Conservation (phyloP, 1,140 invertebrate species). For the Papilio dardanus region DNA sequence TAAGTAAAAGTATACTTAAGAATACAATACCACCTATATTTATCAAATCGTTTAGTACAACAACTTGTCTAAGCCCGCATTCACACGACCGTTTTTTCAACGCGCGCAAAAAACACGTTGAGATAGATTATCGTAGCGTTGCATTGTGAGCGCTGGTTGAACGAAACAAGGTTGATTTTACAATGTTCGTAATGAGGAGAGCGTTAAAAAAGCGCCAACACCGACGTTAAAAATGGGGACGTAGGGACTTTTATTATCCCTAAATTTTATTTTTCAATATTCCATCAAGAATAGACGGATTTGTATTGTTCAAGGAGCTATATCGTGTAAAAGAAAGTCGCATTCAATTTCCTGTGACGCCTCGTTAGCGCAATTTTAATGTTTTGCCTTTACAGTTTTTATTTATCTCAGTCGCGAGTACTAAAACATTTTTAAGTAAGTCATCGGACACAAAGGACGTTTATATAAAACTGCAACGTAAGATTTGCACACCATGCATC, state of each 20-base stretch:
- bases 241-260: too few species aligned
- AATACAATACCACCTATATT: too few species aligned
- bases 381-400: slow-evolving; percentile 1
- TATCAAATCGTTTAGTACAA: neutral
- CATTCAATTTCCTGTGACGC: slow-evolving; percentile 23
- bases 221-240: too few species aligned
- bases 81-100: too few species aligned
- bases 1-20: neutral
- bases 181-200: too few species aligned
- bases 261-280: too few species aligned
- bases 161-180: too few species aligned
- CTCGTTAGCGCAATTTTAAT: slow-evolving; percentile 23
- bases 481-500: slow-evolving; percentile 24
- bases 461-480: slow-evolving; percentile 21
- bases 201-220: too few species aligned
- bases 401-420: slow-evolving; percentile 3
- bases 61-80: too few species aligned
- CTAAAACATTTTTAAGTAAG: slow-evolving; percentile 24
- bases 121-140: too few species aligned
- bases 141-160: too few species aligned
- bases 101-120: too few species aligned
- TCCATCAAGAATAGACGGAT: neutral
- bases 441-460: slow-evolving; percentile 18
- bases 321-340: neutral
- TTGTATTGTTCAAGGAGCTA: neutral